Evolutionary conservation across 2,113 vertebrate species (phyloP).

Genomic region (Polypterus senegalus): DNA sequence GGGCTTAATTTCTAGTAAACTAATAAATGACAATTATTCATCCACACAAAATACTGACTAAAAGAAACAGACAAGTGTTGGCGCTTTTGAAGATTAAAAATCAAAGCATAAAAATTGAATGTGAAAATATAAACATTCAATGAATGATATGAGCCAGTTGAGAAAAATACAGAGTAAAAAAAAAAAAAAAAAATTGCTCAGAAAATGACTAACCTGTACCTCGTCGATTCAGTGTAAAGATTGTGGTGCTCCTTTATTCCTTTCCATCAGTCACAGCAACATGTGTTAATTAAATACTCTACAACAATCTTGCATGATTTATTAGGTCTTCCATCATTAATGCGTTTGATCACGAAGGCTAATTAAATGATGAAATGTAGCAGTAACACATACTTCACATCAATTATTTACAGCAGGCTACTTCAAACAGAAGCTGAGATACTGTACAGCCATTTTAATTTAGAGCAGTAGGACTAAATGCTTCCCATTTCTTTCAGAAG

Average conservation of each 20-base stretch:
- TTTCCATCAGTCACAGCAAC: conserved; percentile 39
- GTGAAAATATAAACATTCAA: too few species aligned
- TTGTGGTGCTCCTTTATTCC: conserved; percentile 24
- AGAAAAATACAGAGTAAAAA: too few species aligned
- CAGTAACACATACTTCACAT: conserved; percentile 32
- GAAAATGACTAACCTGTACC: too few species aligned
- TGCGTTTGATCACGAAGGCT: conserved; percentile 54
- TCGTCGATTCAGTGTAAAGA: conserved; percentile 14
- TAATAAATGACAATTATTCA: too few species aligned
- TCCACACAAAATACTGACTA: too few species aligned
- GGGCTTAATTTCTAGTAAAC: too few species aligned
- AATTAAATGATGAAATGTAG: conserved; percentile 48
- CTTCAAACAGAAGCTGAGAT: conserved; percentile 6
- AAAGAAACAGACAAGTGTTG: too few species aligned
- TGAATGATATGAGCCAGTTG: too few species aligned
- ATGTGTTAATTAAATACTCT: conserved; percentile 46
- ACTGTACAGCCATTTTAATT: background rate
- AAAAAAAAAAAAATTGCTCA: too few species aligned
- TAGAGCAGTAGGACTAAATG: background rate
- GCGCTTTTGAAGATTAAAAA: too few species aligned
- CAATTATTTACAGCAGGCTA: conserved; percentile 39
- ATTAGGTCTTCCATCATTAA: conserved; percentile 44
- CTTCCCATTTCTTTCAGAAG: background rate
- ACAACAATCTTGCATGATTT: conserved; percentile 39
- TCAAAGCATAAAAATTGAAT: too few species aligned